Base-by-base conservation (phyloP, 2,797 vertebrate species). In the Dromococcyx pavoninus region DNA sequence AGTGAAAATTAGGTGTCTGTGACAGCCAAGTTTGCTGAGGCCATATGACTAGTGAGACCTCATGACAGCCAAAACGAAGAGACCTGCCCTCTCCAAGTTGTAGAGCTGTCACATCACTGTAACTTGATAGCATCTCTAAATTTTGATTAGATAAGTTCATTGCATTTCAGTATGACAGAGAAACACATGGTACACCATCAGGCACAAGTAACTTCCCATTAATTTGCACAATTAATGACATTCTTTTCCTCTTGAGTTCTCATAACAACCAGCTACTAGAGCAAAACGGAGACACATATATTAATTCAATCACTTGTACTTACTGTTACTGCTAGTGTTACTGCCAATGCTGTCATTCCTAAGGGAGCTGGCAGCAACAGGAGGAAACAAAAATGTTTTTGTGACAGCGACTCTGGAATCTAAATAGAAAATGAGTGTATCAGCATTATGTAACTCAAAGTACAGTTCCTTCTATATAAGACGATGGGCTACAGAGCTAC, bases 311-410 rank as follows among this genome's bases (percentile, higher is more conserved):
- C 82, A 87, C 46, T 90, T 91, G 96, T 97, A 98, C 97, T 98
- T 98, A 98, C 98, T 97, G 96, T 98, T 97, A 97, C 88, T 97
- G 97, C 69, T 94, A 95, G 88, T 76, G 93, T 88, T 97, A 97
- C 96, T 98, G 96, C 86, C 94, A 95, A 77, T 87, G 92, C 95
- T 98, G 96, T 97, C 97, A 97, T 98, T 98, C 97, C 96, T 98
- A 97, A 98, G 98, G 96, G 98, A 98, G 96, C 97, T 98, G 97
- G 98, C 98, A 96, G 97, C 98, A 97, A 98, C 97, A 92, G 98
- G 97, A 97, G 97, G 97, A 97, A 98, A 98, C 96, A 97, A 96
- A 98, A 98, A 98, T 97, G 97, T 96, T 96, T 98, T 98, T 97
- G 98, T 98, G 97, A 97, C 96, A 97, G 97, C 97, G 82, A 97